Percentiles rank a stretch among this genome's conserved stretches.
phyloP scores from a whole-genome alignment of 1,140 invertebrate genomes.

The Lasaia peninsularis region DNA sequence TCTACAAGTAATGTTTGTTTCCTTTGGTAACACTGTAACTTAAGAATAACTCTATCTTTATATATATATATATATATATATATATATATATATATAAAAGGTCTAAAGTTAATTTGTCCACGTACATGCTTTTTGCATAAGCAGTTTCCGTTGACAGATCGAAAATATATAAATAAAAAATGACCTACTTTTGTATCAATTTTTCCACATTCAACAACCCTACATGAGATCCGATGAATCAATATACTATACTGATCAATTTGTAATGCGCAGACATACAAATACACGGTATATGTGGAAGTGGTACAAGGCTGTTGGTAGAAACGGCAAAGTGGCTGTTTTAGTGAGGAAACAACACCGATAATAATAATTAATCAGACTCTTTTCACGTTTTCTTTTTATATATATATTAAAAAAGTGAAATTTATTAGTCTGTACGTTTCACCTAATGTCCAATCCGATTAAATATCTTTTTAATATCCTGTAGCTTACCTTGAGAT shows the following conservation, averaged over 20 bases:
- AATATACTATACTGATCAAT: slow-evolving; percentile 39
- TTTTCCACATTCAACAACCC: slow-evolving; percentile 3
- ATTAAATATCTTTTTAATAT: too few species aligned
- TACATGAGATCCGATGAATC: slow-evolving; percentile 39
- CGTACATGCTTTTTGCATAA: too few species aligned
- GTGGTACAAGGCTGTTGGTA: slow-evolving; percentile 63
- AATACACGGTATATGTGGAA: slow-evolving; percentile 51
- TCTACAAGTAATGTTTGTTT: too few species aligned
- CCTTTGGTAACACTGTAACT: too few species aligned
- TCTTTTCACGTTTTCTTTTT: neutral
- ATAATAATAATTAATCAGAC: neutral
- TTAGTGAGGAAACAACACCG: slow-evolving; percentile 45
- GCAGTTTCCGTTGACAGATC: too few species aligned
- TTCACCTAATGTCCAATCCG: too few species aligned
- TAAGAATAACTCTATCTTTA: too few species aligned
- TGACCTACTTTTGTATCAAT: slow-evolving; percentile 1
- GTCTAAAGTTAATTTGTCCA: too few species aligned
- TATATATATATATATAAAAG: too few species aligned
- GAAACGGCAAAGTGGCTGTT: slow-evolving; percentile 43
- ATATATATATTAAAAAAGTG: neutral
- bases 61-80: too few species aligned
- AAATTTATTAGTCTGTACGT: too few species aligned
- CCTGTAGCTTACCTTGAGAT: too few species aligned
- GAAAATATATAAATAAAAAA: neutral
- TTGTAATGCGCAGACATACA: slow-evolving; percentile 47